phyloP scores from a whole-genome alignment of 2,797 vertebrate genomes.

The Adelosebastes latens region DNA sequence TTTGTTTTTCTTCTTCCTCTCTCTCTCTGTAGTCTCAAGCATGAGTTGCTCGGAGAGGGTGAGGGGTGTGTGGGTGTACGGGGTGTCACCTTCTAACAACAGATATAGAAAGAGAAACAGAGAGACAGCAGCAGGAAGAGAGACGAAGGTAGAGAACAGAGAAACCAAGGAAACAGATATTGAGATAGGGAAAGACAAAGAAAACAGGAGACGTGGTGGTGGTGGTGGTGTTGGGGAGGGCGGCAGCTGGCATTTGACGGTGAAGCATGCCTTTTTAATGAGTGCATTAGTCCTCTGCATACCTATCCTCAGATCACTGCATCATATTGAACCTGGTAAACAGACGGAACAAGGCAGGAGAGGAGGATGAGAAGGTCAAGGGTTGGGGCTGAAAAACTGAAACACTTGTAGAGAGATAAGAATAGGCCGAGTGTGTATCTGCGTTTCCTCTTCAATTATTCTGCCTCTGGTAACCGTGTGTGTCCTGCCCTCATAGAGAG shows the following conservation, averaged over 20 bases:
- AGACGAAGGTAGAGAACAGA: conserved; percentile 46
- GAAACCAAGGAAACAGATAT: conserved; percentile 61
- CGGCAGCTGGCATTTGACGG: conserved; percentile 81
- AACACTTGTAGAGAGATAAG: conserved; percentile 53
- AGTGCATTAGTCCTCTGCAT: conserved; percentile 78
- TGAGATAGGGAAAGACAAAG: conserved; percentile 60
- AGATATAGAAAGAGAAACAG: conserved; percentile 70
- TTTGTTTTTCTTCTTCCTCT: conserved; percentile 53
- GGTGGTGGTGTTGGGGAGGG: conserved; percentile 38
- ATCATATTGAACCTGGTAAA: conserved; percentile 53
- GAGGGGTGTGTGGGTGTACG: conserved; percentile 67
- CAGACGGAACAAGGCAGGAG: conserved; percentile 32
- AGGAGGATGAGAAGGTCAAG: conserved; percentile 62
- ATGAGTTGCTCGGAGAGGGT: conserved; percentile 66
- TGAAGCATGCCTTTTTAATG: conserved; percentile 84
- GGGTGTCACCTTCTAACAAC: conserved; percentile 77
- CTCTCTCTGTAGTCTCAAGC: conserved; percentile 52
- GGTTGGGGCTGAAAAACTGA: conserved; percentile 30
- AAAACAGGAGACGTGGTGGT: conserved; percentile 42
- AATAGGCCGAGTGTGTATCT: conserved; percentile 43
- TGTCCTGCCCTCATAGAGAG: conserved; percentile 19
- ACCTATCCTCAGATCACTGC: conserved; percentile 69
- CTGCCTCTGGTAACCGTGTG: conserved; percentile 15
- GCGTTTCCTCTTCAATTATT: conserved; percentile 49
- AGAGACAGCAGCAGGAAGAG: conserved; percentile 56